Evolutionary conservation across 2,797 vertebrate genomes (phyloP), one percentile per base, ranked within the genome.

Genomic region (Octomys mimax): DNA sequence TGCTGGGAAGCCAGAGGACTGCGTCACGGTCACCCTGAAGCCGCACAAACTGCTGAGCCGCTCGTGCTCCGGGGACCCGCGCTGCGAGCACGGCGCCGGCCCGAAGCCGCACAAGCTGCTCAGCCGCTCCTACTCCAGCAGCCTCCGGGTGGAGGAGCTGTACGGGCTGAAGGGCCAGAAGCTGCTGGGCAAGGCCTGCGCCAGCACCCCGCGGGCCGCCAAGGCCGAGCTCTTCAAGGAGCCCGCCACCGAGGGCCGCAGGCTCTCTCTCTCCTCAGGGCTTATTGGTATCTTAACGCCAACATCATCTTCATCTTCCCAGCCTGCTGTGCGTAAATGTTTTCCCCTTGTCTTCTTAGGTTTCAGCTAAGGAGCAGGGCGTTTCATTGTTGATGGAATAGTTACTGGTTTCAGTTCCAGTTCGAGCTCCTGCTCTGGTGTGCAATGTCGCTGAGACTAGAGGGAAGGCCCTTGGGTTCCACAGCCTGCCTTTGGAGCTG

Each of bases 241-340:
- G 97, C 98, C 99, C 16, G 16, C 54, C 54, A 13, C 54, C 54
- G 54, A 99, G 98, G 98, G 99, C 98, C 98, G 99, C 96, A 98
- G 99, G 95, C 99, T 99, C 98, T 99, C 99, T 98, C 99, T 99
- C 98, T 99, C 99, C 99, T 99, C 99, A 99, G 99, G 99, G 98
- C 99, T 99, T 98, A 99, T 99, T 95, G 99, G 99, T 98, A 99
- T 99, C 98, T 98, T 99, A 98, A 99, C 99, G 96, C 99, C 99
- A 92, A 99, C 99, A 81, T 99, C 99, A 96, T 99, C 99, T 95
- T 98, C 98, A 97, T 97, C 98, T 97, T 98, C 96, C 83, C 99
- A 99, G 98, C 97, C 98, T 98, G 97, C 98, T 98, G 99, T 99
- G 97, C 95, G 99, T 99, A 99, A 82, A 87, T 57, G 2, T 87